Base-by-base conservation (phyloP, 2,888 invertebrate species). In the Calliphora vomitoria region DNA sequence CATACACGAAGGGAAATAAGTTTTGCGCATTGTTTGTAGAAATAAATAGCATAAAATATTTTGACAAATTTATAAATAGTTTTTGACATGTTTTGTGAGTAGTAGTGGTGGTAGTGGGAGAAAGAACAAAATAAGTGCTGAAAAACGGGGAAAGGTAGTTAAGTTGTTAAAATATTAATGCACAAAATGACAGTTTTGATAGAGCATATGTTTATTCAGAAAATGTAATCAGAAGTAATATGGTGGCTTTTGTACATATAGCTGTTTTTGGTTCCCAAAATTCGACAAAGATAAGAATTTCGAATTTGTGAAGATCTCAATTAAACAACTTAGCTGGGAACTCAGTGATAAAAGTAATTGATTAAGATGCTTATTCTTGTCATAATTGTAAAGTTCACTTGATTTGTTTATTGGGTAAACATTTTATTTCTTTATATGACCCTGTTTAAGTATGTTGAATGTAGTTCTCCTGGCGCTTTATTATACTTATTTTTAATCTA, bases 51-150 rank as follows among this genome's bases (percentile, higher is more conserved):
- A 13, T 11, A 8, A 60, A 71, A 35, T 50, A 53, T 50, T 71
- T 71, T 71, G 53, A 53, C 55, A 71, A 38, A 71, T 55, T 69
- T 71, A 38, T 38, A 71, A 71, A 55, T 38, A 71, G 53, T 55
- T 71, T 31, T 18, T 55, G 38, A 71, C 55, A 71, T n/a, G 11
- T 35, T 53, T 71, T 20, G 5, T 50, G 13, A 50, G 55, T 55
- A n/a, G n/a, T 15, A n/a, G 55, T 50, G n/a, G n/a, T n/a, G 5
- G 55, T 20, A 55, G 50, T 8, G 4, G 50, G 47, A 53, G n/a
- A 53, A 53, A 3, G n/a, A 53, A n/a, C 3, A 53, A 53, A 53
- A 53, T 1, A 53, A 53, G 50, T 53, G 2, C 25, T n/a, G 18
- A 53, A 55, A 18, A 13, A 55, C 0, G 5, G 11, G 41, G 8